Percentiles rank a stretch among this genome's conserved stretches.
These are phyloP conservation scores for Pedicia rivosa DNA, from an alignment of 2,888 invertebrate species.

Conservation along the genomic window DNA sequence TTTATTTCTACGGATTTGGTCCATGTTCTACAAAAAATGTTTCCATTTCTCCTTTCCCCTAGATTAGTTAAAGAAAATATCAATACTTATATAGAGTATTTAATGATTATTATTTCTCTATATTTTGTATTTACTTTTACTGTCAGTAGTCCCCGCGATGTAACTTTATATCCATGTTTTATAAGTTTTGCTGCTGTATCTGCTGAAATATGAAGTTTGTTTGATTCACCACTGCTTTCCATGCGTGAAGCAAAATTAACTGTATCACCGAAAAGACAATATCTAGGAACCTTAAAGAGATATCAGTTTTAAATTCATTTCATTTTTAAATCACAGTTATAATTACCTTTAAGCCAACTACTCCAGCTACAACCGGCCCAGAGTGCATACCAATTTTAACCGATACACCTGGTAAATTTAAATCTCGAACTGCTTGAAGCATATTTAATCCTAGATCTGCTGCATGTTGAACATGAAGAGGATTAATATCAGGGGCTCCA, in stretches of 20 bases:
- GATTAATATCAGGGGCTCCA: slow-evolving; percentile 65
- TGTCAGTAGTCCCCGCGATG: slow-evolving; percentile 54
- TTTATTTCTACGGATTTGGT: too few relatives aligned
- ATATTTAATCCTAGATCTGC: slow-evolving; percentile 66
- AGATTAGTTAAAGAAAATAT: slow-evolving; percentile 14
- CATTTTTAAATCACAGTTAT: too few relatives aligned
- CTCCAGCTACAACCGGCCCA: slow-evolving; percentile 76
- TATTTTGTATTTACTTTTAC: slow-evolving; percentile 46
- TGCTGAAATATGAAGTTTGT: slow-evolving; percentile 61
- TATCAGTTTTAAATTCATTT: too few relatives aligned
- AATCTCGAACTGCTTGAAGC: slow-evolving; percentile 46
- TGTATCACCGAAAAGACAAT: slow-evolving; percentile 81
- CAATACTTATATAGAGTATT: too few relatives aligned
- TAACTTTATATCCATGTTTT: slow-evolving; percentile 44
- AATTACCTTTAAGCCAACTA: slow-evolving; percentile 70
- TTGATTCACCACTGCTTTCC: slow-evolving; percentile 53
- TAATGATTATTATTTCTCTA: slow-evolving; percentile 5
- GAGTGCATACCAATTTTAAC: slow-evolving; percentile 65
- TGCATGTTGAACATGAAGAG: slow-evolving; percentile 58
- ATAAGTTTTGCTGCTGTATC: slow-evolving; percentile 50
- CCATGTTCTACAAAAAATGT: slow-evolving; percentile 62
- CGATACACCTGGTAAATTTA: slow-evolving; percentile 44
- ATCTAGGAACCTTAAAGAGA: slow-evolving; percentile 72
- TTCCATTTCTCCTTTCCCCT: slow-evolving; percentile 83
- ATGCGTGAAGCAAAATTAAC: slow-evolving; percentile 85